A percentile compares a stretch with the other conserved stretches of the same genome.
Evolutionary conservation across 2,113 vertebrate species (phyloP).

Genomic region (Phalacrocorax carbo): DNA sequence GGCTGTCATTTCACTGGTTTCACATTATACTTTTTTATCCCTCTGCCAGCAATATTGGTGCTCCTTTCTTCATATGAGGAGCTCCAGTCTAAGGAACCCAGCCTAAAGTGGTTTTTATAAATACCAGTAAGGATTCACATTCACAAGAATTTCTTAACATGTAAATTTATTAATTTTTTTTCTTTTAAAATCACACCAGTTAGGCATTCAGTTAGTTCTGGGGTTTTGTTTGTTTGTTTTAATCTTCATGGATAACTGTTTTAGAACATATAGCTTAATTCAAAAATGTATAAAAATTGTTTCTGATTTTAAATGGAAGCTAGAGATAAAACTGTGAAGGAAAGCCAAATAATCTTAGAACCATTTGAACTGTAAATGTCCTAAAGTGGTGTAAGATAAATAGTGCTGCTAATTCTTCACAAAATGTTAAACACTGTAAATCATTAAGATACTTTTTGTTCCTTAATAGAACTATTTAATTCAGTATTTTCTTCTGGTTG

Average conservation of each 20-base stretch:
- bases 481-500: neutral
- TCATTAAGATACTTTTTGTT: neutral
- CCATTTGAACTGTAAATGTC: neutral
- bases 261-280: neutral
- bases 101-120: neutral
- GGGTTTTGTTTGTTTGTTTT: neutral
- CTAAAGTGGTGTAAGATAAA: neutral
- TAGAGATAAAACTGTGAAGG: neutral
- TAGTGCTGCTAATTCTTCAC: neutral
- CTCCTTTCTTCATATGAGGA: neutral
- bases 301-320: neutral
- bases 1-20: neutral
- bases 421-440: neutral
- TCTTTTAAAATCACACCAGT: neutral
- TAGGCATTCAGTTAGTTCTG: neutral
- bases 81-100: neutral
- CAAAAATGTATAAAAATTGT: neutral
- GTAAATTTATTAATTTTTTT: neutral
- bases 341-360: neutral
- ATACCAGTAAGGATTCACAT: fast-evolving
- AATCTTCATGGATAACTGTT: neutral
- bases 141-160: neutral
- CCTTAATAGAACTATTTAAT: neutral
- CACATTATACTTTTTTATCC: fast-evolving
- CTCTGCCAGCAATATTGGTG: neutral